Evolutionary conservation across 2,797 vertebrate genomes (phyloP), one percentile per base, ranked within the genome.

Genomic region (Hydrolagus colliei): DNA sequence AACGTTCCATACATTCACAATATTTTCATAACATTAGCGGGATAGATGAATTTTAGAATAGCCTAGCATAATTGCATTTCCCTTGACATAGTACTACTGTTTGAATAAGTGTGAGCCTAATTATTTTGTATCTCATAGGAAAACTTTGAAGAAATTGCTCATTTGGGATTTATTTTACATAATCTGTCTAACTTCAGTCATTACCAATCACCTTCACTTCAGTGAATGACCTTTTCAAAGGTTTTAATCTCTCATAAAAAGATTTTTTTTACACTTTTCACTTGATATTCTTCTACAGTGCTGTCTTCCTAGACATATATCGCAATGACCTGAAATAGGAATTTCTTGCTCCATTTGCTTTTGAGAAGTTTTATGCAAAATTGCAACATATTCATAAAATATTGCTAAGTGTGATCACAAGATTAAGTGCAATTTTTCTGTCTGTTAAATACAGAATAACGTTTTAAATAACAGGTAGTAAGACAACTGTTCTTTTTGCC

Each of bases 131-230:
- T 80, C 78, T 80, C 62, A 67, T 9, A 80, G 63, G 78, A 63
- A 67, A 80, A 80, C 62, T 80, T 65, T 14, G 62, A 78, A n/a
- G 76, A 32, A 63, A 80, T 32, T 27, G 67, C 22, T 80, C 62
- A 80, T 27, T 32, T 18, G 22, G 62, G 61, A 80, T 67, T 27
- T 22, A 63, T 22, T 67, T 80, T 67, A 63, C 78, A 80, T 67
- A 80, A 80, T 35, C 78, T 80, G 62, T 32, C 62, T 65, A 80
- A 65, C 62, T 27, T 67, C 35, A 13, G 8, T 9, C 78, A 67
- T 67, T 80, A 63, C 35, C 62, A 65, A 80, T 80, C 78, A 80
- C 78, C 78, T 80, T 80, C 78, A 80, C 22, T 80, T 65, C 63
- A 32, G 14, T 80, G 22, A 80, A 67, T 67, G 32, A 67, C 22